phyloP scores from a whole-genome alignment of 2,888 invertebrate species.

The Neoitamus cyanurus region DNA sequence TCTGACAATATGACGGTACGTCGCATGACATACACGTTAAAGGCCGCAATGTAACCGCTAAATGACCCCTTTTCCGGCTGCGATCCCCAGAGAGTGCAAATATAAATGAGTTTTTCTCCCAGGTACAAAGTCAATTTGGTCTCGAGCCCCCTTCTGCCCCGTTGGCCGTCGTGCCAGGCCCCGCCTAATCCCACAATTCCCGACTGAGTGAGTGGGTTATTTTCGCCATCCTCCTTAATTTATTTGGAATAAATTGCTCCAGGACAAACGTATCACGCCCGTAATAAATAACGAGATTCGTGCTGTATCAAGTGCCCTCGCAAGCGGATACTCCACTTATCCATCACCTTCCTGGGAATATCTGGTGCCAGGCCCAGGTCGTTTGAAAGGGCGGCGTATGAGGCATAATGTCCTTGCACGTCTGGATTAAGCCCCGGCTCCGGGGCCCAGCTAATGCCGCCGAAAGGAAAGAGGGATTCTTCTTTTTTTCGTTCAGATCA shows the following conservation, averaged over 20 bases:
- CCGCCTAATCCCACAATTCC: neutral
- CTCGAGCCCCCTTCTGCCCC: neutral
- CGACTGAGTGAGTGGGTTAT: slow-evolving; percentile 13
- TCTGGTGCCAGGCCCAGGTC: neutral
- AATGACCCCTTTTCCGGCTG: neutral
- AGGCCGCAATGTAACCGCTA: slow-evolving; percentile 30
- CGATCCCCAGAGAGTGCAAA: slow-evolving; percentile 17
- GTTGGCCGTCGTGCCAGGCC: neutral
- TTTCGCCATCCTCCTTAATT: slow-evolving; percentile 27
- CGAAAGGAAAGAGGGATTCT: neutral
- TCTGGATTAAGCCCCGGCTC: neutral
- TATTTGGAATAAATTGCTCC: slow-evolving; percentile 44
- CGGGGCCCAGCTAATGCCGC: neutral
- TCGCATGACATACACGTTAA: slow-evolving; percentile 22
- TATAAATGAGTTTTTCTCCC: slow-evolving; percentile 37
- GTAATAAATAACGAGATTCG: slow-evolving; percentile 41
- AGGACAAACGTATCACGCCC: slow-evolving; percentile 43
- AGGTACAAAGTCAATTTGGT: slow-evolving; percentile 30
- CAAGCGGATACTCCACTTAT: slow-evolving; percentile 41
- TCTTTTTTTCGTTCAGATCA: neutral
- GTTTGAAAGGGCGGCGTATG: neutral
- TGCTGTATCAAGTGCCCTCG: slow-evolving; percentile 37
- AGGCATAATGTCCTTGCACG: neutral
- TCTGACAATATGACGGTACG: neutral
- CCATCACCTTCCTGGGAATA: slow-evolving; percentile 23